Evolutionary conservation across 2,797 vertebrate species (phyloP).

Genomic region (Coregonus ussuriensis): DNA sequence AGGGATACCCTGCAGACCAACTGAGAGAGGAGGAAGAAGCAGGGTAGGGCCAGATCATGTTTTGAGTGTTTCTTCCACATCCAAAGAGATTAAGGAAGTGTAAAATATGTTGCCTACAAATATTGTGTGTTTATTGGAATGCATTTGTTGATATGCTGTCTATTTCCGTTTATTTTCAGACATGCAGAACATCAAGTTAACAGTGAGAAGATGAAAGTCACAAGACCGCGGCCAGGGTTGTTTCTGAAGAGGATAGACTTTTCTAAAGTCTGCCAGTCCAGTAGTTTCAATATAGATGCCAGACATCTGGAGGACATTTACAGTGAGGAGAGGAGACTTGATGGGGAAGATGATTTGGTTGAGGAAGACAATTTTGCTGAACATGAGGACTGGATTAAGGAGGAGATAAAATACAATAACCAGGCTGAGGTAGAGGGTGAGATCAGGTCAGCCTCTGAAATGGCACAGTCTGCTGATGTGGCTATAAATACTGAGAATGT

Average conservation of each 20-base stretch:
- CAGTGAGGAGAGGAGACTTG: conserved; percentile 4
- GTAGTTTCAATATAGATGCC: not conserved
- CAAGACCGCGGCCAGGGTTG: not conserved
- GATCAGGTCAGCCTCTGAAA: not conserved
- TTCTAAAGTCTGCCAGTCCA: not conserved
- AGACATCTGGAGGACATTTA: not conserved
- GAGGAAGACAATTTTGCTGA: not conserved
- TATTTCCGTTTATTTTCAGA: not conserved
- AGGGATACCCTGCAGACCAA: conserved; percentile 5
- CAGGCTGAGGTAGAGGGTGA: not conserved
- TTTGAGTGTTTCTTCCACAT: not conserved
- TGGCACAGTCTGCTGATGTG: not conserved
- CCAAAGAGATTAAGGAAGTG: not conserved
- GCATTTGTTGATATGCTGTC: not conserved
- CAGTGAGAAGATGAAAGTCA: no score
- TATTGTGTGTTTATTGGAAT: not conserved
- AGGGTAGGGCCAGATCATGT: conserved; percentile 12
- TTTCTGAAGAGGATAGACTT: not conserved
- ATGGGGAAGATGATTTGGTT: not conserved
- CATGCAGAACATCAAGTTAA: not conserved
- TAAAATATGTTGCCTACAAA: not conserved
- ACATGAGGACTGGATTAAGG: not conserved
- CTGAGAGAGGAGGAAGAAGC: conserved; percentile 7
- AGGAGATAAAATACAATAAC: not conserved
- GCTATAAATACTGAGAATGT: not conserved